Evolutionary conservation across 2,797 vertebrate genomes (phyloP), one percentile per base, ranked within the genome.

Genomic region (Phoebastria nigripes): DNA sequence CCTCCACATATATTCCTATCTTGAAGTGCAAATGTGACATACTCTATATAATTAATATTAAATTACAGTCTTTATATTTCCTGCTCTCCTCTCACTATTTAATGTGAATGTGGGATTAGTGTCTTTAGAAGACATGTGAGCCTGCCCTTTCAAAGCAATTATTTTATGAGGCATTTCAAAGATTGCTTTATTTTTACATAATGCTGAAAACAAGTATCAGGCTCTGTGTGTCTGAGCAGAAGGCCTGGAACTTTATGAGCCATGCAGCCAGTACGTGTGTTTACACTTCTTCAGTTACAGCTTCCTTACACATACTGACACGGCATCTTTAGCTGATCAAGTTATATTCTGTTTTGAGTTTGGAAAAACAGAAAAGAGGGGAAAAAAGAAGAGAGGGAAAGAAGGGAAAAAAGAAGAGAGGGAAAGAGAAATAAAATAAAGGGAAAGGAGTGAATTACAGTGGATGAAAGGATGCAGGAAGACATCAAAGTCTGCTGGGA

Each of bases 121-220:
- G 31, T 35, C 24, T 87, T 69, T 73, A 87, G 59, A 79, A 47
- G 8, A 87, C 13, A 87, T 41, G 8, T 0, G 0, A 89, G 18
- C 35, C 73, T 93, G 51, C 33, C 66, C 37, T 94, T 94, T 92
- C 26, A 51, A 93, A 90, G 41, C 35, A 79, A 79, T 89, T 93
- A 70, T 82, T 94, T 87, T 33, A 65, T 79, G 47, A 84, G 14
- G 26, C 20, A 42, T 90, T 79, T 87, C 24, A 74, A 82, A 87
- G 18, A 37, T 72, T 69, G 11, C 6, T 92, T 74, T 63, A 28
- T 69, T 90, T 87, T 91, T 28, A 58, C 59, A 26, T 42, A 37
- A 14, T 56, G 24, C 7, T 56, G n/a, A 59, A 92, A 90, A 76
- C 26, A 87, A 66, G 29, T 62, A 41, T 25, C 9, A 28, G 26